These are phyloP conservation scores for Pleuronectes platessa DNA, from an alignment of 2,113 vertebrate genomes.

Conservation along the genomic window DNA sequence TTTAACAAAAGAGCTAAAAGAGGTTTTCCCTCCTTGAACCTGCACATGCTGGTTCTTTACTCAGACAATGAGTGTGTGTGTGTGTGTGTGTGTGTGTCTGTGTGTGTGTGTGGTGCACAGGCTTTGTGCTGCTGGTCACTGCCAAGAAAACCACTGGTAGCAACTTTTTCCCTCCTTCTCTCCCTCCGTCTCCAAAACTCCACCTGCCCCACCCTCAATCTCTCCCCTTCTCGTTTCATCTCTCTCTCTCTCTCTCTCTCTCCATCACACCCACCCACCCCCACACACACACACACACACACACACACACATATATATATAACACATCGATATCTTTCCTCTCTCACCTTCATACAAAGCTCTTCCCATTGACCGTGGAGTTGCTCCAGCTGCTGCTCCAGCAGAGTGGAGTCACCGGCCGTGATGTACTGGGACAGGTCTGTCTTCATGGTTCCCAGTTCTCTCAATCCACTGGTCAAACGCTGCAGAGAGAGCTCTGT, in stretches of 20 bases:
- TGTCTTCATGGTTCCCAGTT: constrained; percentile 85
- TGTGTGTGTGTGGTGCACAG: constrained; percentile 28
- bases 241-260: not conserved
- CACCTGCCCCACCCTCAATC: constrained; percentile 35
- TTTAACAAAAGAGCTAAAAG: not conserved
- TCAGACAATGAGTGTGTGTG: constrained; percentile 46
- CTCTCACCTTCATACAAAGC: constrained; percentile 82
- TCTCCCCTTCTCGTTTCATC: not conserved
- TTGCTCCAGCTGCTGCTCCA: constrained; percentile 87
- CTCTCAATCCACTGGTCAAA: constrained; percentile 82
- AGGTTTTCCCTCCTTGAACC: constrained; percentile 53
- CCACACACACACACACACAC: not conserved
- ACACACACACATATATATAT: not conserved
- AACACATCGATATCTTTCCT: not conserved
- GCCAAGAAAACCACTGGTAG: constrained; percentile 55
- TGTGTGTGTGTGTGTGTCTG: constrained; percentile 37
- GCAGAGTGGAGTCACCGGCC: constrained; percentile 83
- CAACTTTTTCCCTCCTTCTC: constrained; percentile 50
- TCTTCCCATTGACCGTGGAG: constrained; percentile 87
- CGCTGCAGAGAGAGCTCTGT: constrained; percentile 85
- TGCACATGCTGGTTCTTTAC: constrained; percentile 42
- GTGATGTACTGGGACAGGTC: constrained; percentile 84
- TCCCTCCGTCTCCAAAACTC: constrained; percentile 3
- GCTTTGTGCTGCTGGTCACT: constrained; percentile 67
- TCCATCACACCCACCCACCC: too few relatives aligned